Evolutionary conservation across 2,797 vertebrate genomes (phyloP).

Genomic region (Danio choprae): DNA sequence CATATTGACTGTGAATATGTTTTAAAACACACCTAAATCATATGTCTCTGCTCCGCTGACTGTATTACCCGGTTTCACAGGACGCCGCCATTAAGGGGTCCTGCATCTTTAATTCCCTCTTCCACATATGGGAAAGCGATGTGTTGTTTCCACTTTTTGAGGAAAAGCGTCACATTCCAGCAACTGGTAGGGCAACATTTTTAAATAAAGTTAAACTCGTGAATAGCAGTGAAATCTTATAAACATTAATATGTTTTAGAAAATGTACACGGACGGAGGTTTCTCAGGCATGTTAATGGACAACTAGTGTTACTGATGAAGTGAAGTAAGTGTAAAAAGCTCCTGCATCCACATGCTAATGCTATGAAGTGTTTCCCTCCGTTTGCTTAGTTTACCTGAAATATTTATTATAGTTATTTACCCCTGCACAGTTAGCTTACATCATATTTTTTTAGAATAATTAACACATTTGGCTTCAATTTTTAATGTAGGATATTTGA

Average conservation of each 20-base stretch:
- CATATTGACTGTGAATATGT: not conserved
- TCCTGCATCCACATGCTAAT: not conserved
- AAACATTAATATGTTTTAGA: not conserved
- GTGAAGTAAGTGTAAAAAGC: not conserved
- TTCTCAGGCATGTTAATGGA: slow-evolving; percentile 53
- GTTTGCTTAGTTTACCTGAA: not conserved
- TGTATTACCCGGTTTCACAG: slow-evolving; percentile 61
- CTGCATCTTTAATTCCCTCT: slow-evolving; percentile 46
- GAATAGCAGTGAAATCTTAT: not conserved
- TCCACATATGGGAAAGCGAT: not conserved
- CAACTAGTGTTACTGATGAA: slow-evolving; percentile 27
- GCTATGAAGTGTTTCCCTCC: not conserved
- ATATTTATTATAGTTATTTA: not conserved
- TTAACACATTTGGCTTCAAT: too few species aligned
- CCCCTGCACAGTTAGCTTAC: too few species aligned
- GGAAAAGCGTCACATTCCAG: not conserved
- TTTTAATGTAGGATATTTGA: too few species aligned
- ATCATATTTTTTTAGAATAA: not conserved
- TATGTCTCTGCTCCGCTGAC: not conserved
- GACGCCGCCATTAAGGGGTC: slow-evolving; percentile 68
- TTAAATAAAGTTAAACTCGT: not conserved
- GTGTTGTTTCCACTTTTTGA: not conserved
- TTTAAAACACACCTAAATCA: slow-evolving; percentile 11
- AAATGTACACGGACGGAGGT: not conserved
- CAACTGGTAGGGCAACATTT: not conserved